A percentile compares a stretch with the other conserved stretches of the same genome.
Conservation (phyloP, 1,140 invertebrate genomes). For the Apolygus lucorum region DNA sequence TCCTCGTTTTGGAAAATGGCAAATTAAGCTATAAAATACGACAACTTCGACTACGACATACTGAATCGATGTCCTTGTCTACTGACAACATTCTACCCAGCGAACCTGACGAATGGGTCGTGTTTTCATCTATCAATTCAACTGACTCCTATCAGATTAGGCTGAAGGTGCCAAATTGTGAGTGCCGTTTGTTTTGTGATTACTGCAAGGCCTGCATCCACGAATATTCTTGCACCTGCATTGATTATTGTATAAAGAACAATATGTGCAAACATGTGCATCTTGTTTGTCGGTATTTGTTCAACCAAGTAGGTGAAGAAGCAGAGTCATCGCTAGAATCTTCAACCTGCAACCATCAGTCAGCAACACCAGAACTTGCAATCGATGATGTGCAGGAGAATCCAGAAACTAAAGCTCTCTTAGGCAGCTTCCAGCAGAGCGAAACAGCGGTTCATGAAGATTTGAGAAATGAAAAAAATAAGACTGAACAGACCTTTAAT, state of each 20-base stretch:
- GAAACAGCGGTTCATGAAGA: no score
- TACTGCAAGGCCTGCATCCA: background rate
- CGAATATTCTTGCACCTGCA: background rate
- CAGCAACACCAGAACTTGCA: background rate
- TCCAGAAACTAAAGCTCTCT: background rate
- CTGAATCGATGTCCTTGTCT: background rate
- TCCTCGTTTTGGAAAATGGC: background rate
- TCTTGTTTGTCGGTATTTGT: background rate
- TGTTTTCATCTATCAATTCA: background rate
- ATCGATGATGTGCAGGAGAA: background rate
- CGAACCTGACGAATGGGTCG: background rate
- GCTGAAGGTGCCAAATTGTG: background rate
- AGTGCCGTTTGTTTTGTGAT: background rate
- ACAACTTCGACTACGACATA: background rate
- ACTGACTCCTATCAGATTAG: background rate
- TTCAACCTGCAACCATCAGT: background rate
- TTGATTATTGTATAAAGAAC: background rate
- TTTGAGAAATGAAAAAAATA: no score
- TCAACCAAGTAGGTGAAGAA: no score
- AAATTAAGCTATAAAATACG: background rate
- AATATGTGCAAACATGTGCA: conserved; percentile 9
- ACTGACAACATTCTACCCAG: background rate
- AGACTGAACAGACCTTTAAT: no score
- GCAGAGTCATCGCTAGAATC: background rate
- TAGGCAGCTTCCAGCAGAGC: background rate